Evolutionary conservation across 2,888 invertebrate genomes (phyloP), one percentile per base, ranked within the genome.

Genomic region (Chrysolina haemoptera): DNA sequence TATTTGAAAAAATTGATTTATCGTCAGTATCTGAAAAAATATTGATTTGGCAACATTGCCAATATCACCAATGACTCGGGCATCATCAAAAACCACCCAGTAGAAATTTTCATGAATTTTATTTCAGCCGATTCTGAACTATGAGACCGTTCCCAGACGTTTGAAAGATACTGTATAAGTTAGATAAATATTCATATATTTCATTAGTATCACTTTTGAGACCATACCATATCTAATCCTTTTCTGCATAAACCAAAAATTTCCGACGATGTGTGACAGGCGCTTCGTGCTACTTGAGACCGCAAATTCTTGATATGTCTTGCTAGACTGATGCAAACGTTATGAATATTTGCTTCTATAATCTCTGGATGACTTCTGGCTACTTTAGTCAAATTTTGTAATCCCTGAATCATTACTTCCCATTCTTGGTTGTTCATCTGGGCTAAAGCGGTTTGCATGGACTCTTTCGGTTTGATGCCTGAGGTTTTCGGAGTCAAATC

Each of bases 261-360:
- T 75, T 96, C 94, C 0, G 93, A 93, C 55, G 97, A 90, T 9
- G 95, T 92, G 76, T 93, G 90, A 84, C 98, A 97, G 16, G 98
- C 97, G 4, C 94, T 92, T 64, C 98, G 91, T 0, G 98, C 94
- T 0, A 98, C 98, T 85, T 98, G 96, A 0, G 98, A 98, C 27
- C 99, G 91, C 75, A 99, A 90, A 87, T 97, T 98, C 79, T 94
- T 94, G 63, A 96, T 94, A 84, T 97, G 94, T 75, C 91, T 90
- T 0, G 95, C 92, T 27, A 96, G 87, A 75, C 92, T 90, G n/a
- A 93, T 90, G 87, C 92, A 93, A 27, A 93, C 90, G 27, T 93
- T 91, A 63, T 94, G 94, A 74, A 95, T 91, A 76, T 94, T 92
- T 0, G 90, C 84, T 68, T 92, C 91, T 53, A 94, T 81, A 16